These are phyloP conservation scores for Imbricaverruca yamaguchii DNA, from an alignment of 2,888 invertebrate genomes.

Conservation along the genomic window DNA sequence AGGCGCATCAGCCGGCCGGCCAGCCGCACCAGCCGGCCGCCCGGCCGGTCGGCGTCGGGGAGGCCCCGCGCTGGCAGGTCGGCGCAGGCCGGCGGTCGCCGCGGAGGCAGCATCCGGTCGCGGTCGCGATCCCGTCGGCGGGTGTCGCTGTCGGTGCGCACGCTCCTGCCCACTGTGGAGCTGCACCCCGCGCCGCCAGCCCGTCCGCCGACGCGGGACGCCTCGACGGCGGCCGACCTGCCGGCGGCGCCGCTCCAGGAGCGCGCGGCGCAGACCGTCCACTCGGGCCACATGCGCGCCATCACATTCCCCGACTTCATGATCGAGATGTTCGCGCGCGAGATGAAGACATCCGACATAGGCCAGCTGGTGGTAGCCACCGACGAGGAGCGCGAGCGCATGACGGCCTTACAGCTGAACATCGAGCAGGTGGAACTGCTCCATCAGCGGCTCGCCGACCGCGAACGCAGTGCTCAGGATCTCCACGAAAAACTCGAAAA, in stretches of 20 bases:
- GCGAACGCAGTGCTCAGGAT: background rate
- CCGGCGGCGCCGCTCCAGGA: conserved; percentile 26
- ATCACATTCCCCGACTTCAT: conserved; percentile 17
- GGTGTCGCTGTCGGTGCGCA: conserved; percentile 53
- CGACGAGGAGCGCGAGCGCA: background rate
- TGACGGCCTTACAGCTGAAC: background rate
- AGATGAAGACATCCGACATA: background rate
- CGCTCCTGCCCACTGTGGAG: conserved; percentile 57
- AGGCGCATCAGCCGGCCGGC: too few species aligned
- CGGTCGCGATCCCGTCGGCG: background rate
- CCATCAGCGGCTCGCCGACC: background rate
- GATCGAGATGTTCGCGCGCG: conserved; percentile 15
- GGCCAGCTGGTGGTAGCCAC: background rate
- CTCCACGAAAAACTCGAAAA: background rate
- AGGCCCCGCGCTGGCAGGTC: too few species aligned
- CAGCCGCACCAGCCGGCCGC: too few species aligned
- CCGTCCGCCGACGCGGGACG: conserved; percentile 76
- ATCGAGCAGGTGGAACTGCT: background rate
- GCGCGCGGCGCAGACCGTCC: conserved; percentile 11
- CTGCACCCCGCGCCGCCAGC: conserved; percentile 73
- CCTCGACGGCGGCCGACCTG: conserved; percentile 59
- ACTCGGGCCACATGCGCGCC: background rate
- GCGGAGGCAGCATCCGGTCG: background rate
- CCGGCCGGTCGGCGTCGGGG: too few species aligned
- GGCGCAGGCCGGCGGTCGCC: too few species aligned